Evolutionary conservation across 2,113 vertebrate species (phyloP).

Genomic region (Eclectus roratus): DNA sequence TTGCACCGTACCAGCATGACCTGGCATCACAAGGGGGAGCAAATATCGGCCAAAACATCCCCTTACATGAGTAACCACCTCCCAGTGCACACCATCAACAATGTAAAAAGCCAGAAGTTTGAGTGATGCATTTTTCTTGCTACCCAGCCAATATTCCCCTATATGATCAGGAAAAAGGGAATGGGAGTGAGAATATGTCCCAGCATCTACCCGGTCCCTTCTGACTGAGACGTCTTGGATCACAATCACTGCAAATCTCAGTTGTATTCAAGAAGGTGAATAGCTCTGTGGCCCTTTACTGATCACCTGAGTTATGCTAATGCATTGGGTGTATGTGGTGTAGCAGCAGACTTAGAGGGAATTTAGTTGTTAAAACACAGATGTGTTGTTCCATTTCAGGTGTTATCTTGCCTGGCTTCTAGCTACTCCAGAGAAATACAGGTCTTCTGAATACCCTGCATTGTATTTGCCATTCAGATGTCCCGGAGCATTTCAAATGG

Average conservation of each 20-base stretch:
- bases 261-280: background rate
- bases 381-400: background rate
- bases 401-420: background rate
- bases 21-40: background rate
- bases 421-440: background rate
- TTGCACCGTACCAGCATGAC: background rate
- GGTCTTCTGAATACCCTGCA: background rate
- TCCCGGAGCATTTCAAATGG: background rate
- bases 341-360: background rate
- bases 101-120: background rate
- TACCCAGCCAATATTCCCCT: background rate
- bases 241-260: background rate
- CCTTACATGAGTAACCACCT: background rate
- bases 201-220: background rate
- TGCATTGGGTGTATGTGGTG: rapidly evolving
- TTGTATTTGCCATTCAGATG: background rate
- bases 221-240: background rate
- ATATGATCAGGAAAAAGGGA: background rate
- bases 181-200: background rate
- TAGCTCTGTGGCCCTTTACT: background rate
- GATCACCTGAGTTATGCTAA: background rate
- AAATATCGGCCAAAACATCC: background rate
- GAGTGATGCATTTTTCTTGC: background rate
- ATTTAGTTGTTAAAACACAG: background rate
- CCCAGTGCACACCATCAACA: background rate